These are phyloP conservation scores for Acanthosoma haemorrhoidale DNA, from an alignment of 2,888 invertebrate genomes.

Conservation along the genomic window DNA sequence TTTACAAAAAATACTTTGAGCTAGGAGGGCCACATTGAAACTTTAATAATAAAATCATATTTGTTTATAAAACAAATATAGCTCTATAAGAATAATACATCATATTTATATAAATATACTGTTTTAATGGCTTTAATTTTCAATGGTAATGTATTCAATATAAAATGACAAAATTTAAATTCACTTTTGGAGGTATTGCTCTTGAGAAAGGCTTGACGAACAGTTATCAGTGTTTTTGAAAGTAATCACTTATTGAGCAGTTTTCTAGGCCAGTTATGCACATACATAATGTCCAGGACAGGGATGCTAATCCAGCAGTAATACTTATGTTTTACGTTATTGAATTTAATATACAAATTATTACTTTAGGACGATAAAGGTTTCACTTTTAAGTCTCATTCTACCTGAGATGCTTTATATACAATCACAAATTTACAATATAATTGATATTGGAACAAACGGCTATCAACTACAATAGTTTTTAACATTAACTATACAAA, in stretches of 20 bases:
- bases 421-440: slow-evolving; percentile 16
- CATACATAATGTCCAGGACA: not conserved
- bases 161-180: not conserved
- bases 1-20: not conserved
- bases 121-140: not conserved
- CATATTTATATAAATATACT: slow-evolving; percentile 3
- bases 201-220: not conserved
- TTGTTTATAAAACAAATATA: too few relatives aligned
- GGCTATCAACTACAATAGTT: slow-evolving; percentile 10
- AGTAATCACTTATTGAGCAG: slow-evolving; percentile 19
- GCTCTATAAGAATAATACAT: too few relatives aligned
- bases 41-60: too few relatives aligned
- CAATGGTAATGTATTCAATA: not conserved
- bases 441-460: slow-evolving; percentile 21
- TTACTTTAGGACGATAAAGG: slow-evolving; percentile 15
- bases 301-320: too few relatives aligned
- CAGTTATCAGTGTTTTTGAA: slow-evolving; percentile 1
- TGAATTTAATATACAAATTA: not conserved
- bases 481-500: slow-evolving; percentile 15
- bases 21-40: not conserved
- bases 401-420: slow-evolving; percentile 25
- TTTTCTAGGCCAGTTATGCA: slow-evolving; percentile 21
- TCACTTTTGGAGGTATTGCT: slow-evolving; percentile 10
- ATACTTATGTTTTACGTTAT: too few relatives aligned
- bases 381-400: slow-evolving; percentile 25